phyloP scores from a whole-genome alignment of 1,140 invertebrate genomes.

The Papilio dardanus region DNA sequence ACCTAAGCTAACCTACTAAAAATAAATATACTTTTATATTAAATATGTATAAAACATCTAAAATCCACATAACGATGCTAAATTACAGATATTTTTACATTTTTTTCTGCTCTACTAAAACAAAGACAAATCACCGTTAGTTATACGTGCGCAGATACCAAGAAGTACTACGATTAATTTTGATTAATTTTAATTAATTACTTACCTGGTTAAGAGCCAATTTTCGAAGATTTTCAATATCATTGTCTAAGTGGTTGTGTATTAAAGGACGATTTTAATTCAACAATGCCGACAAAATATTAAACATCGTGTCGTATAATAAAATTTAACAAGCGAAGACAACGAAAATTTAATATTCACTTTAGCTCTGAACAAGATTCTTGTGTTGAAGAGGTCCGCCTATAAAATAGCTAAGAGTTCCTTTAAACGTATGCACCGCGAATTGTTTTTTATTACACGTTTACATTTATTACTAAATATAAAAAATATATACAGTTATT shows the following conservation, averaged over 20 bases:
- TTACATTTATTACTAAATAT: background rate
- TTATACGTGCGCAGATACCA: no score
- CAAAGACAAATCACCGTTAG: no score
- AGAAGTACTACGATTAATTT: background rate
- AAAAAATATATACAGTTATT: no score
- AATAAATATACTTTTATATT: background rate
- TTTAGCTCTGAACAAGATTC: background rate
- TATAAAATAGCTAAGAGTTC: background rate
- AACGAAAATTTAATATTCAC: constrained; percentile 4
- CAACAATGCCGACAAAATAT: background rate
- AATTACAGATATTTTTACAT: no score
- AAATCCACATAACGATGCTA: no score
- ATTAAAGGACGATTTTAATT: background rate
- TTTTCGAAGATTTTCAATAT: background rate
- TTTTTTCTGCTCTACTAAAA: no score
- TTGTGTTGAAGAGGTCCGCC: background rate
- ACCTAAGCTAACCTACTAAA: no score
- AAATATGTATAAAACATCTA: no score
- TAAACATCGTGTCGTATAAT: constrained; percentile 2
- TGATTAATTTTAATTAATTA: background rate
- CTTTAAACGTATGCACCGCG: background rate
- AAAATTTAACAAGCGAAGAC: constrained; percentile 7
- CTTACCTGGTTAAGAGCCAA: background rate
- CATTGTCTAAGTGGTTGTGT: background rate
- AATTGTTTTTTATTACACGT: background rate